Evolutionary conservation across 2,888 invertebrate species (phyloP).

Genomic region (Thecophora atra): DNA sequence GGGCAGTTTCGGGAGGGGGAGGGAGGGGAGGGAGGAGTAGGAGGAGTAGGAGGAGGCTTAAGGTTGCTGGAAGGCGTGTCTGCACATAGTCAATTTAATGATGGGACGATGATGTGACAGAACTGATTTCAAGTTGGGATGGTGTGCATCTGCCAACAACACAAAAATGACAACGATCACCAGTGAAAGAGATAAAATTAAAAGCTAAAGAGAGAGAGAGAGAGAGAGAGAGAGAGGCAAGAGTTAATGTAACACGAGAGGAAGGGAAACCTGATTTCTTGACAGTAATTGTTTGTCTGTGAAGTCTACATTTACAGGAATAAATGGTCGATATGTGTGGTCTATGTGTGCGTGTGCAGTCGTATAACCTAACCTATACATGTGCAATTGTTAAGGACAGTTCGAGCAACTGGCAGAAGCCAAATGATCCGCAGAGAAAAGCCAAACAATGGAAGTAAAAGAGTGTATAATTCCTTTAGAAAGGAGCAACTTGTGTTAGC

Average conservation of each 20-base stretch:
- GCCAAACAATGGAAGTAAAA: no score
- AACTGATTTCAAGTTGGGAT: not conserved
- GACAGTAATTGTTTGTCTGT: not conserved
- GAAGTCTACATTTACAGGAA: not conserved
- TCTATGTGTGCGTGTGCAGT: constrained; percentile 2
- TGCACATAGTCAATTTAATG: not conserved
- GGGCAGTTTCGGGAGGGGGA: not conserved
- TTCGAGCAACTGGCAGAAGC: no score
- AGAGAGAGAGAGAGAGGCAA: constrained; percentile 1
- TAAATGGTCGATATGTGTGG: not conserved
- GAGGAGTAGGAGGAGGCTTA: no score
- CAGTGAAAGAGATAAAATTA: no score
- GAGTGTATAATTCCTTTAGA: no score
- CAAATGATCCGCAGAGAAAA: no score
- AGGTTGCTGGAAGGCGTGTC: no score
- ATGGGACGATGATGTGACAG: constrained; percentile 11
- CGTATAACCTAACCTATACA: no score
- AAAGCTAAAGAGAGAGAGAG: no score
- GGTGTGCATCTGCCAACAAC: not conserved
- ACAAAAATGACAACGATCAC: no score
- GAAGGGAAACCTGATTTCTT: not conserved
- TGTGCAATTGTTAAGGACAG: no score
- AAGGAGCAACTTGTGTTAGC: no score
- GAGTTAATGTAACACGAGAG: not conserved
- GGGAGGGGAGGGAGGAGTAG: not conserved